Conservation (phyloP, 2,797 vertebrate species). For the Sebastes taczanowskii region DNA sequence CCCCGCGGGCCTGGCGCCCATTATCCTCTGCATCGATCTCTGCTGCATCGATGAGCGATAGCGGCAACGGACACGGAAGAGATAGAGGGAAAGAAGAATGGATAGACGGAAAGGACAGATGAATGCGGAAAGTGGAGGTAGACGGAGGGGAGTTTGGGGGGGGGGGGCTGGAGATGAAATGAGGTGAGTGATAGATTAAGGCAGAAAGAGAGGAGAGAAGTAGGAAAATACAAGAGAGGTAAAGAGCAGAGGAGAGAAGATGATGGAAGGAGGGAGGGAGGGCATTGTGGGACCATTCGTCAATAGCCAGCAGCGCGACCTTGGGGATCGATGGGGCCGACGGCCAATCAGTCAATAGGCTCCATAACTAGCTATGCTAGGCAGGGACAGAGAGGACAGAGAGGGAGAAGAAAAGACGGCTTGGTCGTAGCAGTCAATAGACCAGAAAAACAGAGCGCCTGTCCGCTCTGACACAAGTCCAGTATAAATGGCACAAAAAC, state of each 20-base stretch:
- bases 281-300: conserved; percentile 56
- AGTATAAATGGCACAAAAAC: conserved; percentile 27
- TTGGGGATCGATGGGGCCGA: conserved; percentile 70
- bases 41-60: conserved; percentile 58
- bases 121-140: conserved; percentile 14
- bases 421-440: conserved; percentile 58
- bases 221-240: conserved; percentile 13
- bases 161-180: conserved; percentile 18
- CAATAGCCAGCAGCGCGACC: conserved; percentile 65
- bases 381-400: conserved; percentile 15
- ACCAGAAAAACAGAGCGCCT: conserved; percentile 56
- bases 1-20: conserved; percentile 18
- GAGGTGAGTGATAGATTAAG: conserved; percentile 53
- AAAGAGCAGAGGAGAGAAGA: conserved; percentile 8
- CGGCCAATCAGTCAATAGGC: conserved; percentile 76
- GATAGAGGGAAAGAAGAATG: conserved; percentile 19
- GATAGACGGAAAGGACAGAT: conserved; percentile 9
- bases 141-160: background rate
- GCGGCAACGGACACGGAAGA: conserved; percentile 11
- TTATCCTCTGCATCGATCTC: conserved; percentile 67
- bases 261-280: conserved; percentile 33
- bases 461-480: conserved; percentile 27
- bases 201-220: background rate
- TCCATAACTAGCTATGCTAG: conserved; percentile 58
- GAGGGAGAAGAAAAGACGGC: conserved; percentile 34